Conservation (phyloP, 2,113 vertebrate species). For the Galeopterus variegatus region DNA sequence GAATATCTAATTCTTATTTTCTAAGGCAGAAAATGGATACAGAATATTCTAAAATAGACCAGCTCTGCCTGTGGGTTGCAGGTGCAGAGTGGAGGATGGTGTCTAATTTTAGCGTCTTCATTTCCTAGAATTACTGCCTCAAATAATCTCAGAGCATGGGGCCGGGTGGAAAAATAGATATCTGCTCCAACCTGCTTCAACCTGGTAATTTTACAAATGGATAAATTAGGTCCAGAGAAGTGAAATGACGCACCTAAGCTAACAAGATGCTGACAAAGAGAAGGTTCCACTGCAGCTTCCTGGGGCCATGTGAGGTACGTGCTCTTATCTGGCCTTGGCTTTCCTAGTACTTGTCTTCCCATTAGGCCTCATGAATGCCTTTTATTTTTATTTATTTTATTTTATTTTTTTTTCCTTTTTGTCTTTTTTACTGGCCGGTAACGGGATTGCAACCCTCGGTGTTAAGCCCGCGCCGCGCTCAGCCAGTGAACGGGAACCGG, state of each 20-base stretch:
- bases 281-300: fast-evolving
- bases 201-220: neutral
- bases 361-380: conserved; percentile 20
- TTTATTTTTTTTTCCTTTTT: too few species aligned
- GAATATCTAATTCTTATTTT: neutral
- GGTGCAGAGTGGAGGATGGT: neutral
- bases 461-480: too few species aligned
- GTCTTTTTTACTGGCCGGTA: too few species aligned
- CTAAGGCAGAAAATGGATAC: neutral
- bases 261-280: neutral
- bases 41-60: neutral
- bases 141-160: neutral
- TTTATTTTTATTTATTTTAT: too few species aligned
- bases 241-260: neutral
- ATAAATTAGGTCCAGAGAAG: neutral
- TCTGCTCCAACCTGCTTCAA: neutral
- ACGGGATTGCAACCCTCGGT: too few species aligned
- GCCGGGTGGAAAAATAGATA: neutral
- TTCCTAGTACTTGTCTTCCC: neutral
- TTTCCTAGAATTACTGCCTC: neutral
- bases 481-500: too few species aligned
- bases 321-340: neutral
- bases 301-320: fast-evolving
- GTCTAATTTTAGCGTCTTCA: neutral
- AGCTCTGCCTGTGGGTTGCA: neutral